Conservation (phyloP, 2,888 invertebrate species). For the Diaprepes abbreviatus region DNA sequence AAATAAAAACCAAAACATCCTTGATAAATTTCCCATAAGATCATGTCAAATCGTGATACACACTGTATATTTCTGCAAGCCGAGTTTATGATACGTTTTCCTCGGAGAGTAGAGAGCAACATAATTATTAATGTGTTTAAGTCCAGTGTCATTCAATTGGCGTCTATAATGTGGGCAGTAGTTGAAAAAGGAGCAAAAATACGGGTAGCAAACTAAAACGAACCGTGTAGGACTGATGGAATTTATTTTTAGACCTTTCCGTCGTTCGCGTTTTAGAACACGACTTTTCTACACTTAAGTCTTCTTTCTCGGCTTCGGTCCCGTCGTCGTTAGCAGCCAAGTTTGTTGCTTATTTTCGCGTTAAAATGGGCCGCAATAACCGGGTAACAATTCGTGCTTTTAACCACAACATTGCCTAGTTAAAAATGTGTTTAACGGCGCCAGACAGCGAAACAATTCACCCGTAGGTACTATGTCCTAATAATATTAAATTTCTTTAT, state of each 20-base stretch:
- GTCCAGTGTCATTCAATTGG: conserved; percentile 31
- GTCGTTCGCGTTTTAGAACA: conserved; percentile 49
- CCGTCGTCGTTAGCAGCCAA: conserved; percentile 21
- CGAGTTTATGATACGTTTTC: conserved; percentile 1
- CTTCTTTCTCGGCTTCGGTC: conserved; percentile 36
- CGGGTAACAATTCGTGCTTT: conserved; percentile 17
- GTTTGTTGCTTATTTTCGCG: conserved; percentile 29
- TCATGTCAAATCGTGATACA: conserved; percentile 4
- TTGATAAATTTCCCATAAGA: not conserved
- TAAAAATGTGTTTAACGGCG: conserved; percentile 25
- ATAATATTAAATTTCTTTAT: conserved; percentile 10
- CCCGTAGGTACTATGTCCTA: conserved; percentile 37
- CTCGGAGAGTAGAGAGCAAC: not conserved
- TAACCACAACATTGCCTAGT: conserved; percentile 21
- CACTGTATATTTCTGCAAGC: not conserved
- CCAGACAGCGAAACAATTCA: conserved; percentile 22
- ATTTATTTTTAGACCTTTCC: conserved; percentile 67
- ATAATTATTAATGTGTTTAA: conserved; percentile 20
- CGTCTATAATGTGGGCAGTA: conserved; percentile 57
- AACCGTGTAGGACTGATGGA: conserved; percentile 61
- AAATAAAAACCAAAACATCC: no score
- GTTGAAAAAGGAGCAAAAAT: conserved; percentile 52
- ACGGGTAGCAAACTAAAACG: conserved; percentile 61
- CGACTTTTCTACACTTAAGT: conserved; percentile 27
- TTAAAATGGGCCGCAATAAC: conserved; percentile 26